Evolutionary conservation across 2,113 vertebrate species (phyloP).

Genomic region (Donacobius atricapilla): DNA sequence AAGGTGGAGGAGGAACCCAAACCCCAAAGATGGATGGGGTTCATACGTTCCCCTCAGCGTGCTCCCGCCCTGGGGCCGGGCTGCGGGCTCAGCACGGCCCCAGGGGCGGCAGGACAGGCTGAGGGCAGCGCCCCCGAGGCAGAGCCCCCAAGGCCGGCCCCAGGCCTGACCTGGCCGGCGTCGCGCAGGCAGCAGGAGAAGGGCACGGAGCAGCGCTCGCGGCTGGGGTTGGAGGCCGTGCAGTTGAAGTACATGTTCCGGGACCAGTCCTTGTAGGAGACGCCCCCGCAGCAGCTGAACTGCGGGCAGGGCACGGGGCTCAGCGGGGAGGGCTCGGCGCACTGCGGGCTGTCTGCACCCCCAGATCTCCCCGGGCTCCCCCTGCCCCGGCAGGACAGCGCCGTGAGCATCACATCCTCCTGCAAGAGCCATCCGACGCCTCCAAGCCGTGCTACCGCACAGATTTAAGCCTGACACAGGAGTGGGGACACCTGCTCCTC

Average conservation of each 20-base stretch:
- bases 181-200: slow-evolving; percentile 14
- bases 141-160: background rate
- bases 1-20: background rate
- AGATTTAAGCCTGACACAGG: background rate
- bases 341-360: background rate
- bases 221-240: background rate
- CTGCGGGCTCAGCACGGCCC: background rate
- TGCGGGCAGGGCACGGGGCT: background rate
- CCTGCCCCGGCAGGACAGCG: background rate
- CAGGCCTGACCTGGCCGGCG: background rate
- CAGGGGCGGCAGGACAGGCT: background rate
- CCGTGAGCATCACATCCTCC: rapidly evolving
- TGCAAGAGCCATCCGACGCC: background rate
- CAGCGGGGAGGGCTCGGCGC: background rate
- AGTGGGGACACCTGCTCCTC: background rate
- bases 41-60: rapidly evolving
- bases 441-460: rapidly evolving
- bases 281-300: background rate
- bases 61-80: background rate
- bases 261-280: slow-evolving; percentile 34
- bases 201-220: background rate
- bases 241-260: slow-evolving; percentile 35
- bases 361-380: background rate
- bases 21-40: background rate
- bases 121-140: too few relatives aligned